A percentile compares a stretch with the other conserved stretches of the same genome.
Conservation (phyloP, 2,797 vertebrate species). For the Uromys caudimaculatus region DNA sequence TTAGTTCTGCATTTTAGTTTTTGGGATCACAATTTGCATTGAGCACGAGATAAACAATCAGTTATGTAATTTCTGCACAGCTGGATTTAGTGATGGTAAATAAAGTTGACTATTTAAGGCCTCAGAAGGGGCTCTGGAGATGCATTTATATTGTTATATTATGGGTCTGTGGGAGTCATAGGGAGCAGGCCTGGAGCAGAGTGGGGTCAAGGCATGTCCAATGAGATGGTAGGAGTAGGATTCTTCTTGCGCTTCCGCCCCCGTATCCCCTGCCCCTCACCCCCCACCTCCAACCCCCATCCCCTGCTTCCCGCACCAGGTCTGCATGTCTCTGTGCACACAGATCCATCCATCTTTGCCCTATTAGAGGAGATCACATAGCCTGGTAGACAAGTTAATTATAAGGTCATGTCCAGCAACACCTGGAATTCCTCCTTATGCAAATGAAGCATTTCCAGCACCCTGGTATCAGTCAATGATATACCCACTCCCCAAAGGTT, state of each 20-base stretch:
- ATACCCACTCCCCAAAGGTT: too few species aligned
- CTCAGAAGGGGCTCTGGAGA: neutral
- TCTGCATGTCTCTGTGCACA: neutral
- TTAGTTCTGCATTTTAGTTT: conserved; percentile 51
- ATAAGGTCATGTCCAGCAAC: neutral
- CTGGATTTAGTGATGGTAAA: conserved; percentile 8
- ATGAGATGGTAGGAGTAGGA: neutral
- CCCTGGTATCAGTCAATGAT: neutral
- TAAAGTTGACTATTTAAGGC: neutral
- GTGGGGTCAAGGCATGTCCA: neutral
- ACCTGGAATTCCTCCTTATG: neutral
- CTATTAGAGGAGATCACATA: neutral
- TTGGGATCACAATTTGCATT: neutral
- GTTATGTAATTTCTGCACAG: neutral
- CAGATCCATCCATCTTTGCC: neutral
- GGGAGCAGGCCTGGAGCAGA: neutral
- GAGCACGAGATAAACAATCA: neutral
- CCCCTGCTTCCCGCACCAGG: too few species aligned
- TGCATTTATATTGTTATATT: neutral
- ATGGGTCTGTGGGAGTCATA: neutral
- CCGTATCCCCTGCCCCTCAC: too few species aligned
- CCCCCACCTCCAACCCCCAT: too few species aligned
- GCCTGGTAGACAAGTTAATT: neutral
- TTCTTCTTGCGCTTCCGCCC: neutral
- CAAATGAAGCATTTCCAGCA: neutral